phyloP scores from a whole-genome alignment of 2,888 invertebrate species.

The Epistrophella euchroma region DNA sequence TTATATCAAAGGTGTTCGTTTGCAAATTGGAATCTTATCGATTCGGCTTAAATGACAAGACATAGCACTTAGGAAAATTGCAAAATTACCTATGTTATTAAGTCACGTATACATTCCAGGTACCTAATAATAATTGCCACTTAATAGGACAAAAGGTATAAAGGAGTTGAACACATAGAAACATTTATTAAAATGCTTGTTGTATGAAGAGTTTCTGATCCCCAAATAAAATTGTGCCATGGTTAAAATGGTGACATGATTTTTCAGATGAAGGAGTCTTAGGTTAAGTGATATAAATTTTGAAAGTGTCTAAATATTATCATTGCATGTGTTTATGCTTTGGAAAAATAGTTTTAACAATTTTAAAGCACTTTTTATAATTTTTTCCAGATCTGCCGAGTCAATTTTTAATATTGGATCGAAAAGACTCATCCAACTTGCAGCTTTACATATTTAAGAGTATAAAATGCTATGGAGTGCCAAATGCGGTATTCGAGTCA shows the following conservation, averaged over 20 bases:
- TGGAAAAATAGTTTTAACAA: no score
- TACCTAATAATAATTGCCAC: slow-evolving; percentile 45
- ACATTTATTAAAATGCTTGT: neutral
- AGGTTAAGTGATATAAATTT: no score
- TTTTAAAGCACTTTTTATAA: no score
- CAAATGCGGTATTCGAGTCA: neutral
- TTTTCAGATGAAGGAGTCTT: neutral
- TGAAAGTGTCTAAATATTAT: no score
- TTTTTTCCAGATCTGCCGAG: no score
- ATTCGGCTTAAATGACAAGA: slow-evolving; percentile 33
- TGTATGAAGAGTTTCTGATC: neutral
- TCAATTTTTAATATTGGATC: no score
- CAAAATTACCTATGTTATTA: slow-evolving; percentile 29
- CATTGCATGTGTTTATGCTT: no score
- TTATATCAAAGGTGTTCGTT: slow-evolving; percentile 29
- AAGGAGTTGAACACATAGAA: neutral
- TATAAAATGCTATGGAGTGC: neutral
- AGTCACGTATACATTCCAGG: slow-evolving; percentile 45
- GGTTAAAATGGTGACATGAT: neutral
- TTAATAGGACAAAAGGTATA: neutral
- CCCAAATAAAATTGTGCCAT: neutral
- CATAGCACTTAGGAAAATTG: slow-evolving; percentile 26
- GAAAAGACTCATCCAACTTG: neutral
- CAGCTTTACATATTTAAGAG: neutral
- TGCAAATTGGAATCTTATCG: slow-evolving; percentile 48